These are phyloP conservation scores for Patagioenas fasciata DNA, from an alignment of 2,113 vertebrate species.

Conservation along the genomic window DNA sequence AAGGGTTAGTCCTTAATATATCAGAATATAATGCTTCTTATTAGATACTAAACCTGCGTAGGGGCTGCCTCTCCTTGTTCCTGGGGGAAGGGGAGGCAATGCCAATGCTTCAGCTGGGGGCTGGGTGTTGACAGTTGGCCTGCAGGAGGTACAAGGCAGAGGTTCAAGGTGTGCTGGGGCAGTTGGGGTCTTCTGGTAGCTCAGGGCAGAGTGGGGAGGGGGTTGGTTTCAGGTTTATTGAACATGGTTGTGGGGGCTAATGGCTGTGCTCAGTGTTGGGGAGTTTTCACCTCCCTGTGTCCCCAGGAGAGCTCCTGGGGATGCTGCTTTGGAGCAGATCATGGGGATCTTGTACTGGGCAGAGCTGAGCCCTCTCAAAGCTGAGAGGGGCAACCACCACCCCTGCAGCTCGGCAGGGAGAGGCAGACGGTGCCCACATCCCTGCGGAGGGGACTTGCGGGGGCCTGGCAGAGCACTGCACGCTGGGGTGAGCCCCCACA, in stretches of 20 bases:
- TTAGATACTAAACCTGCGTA: background rate
- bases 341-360: background rate
- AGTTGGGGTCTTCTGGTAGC: background rate
- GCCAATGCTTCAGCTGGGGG: background rate
- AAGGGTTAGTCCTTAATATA: too few relatives aligned
- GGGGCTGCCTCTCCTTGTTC: fast-evolving
- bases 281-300: background rate
- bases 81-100: background rate
- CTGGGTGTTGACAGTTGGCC: background rate
- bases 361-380: background rate
- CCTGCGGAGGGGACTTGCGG: fast-evolving
- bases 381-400: background rate
- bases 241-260: background rate
- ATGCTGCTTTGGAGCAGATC: background rate
- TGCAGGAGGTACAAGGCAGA: too few relatives aligned
- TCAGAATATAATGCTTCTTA: background rate
- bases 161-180: background rate
- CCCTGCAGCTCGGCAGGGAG: background rate
- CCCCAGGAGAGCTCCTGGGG: background rate
- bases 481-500: fast-evolving
- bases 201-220: too few relatives aligned
- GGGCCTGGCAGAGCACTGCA: fast-evolving
- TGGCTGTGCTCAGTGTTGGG: background rate
- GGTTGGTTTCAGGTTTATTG: too few relatives aligned
- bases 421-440: fast-evolving